Percentiles rank a stretch among this genome's conserved stretches.
Conservation (phyloP, 2,797 vertebrate species). For the Amblyraja radiata region DNA sequence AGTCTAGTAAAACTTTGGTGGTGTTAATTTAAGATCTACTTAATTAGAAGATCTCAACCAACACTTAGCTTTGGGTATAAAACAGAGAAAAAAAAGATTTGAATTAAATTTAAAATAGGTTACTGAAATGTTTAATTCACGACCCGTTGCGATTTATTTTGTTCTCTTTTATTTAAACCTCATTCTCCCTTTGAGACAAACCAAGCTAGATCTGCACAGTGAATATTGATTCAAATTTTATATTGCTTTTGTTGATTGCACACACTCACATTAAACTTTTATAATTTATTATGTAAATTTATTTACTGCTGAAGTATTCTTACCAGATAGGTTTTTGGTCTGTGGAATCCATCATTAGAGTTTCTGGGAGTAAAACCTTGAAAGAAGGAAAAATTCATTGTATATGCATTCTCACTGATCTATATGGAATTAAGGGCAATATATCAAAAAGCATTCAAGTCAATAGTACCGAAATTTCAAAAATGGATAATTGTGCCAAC, state of each 20-base stretch:
- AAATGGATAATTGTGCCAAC: too few relatives aligned
- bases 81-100: neutral
- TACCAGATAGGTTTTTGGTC: neutral
- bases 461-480: too few relatives aligned
- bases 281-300: neutral
- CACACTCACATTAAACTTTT: neutral
- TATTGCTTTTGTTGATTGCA: neutral
- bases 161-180: neutral
- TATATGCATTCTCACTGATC: neutral
- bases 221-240: neutral
- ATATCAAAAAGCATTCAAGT: too few relatives aligned
- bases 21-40: neutral
- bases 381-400: neutral
- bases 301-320: neutral
- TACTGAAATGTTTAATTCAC: neutral
- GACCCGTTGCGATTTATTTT: neutral
- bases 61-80: neutral
- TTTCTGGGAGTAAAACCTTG: neutral
- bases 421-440: neutral
- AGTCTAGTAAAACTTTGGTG: neutral
- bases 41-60: neutral
- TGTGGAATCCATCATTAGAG: constrained; percentile 3
- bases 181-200: neutral
- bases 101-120: neutral
- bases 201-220: neutral